Base-by-base conservation (phyloP, 2,888 invertebrate genomes). In the Leucophora obtusa region DNA sequence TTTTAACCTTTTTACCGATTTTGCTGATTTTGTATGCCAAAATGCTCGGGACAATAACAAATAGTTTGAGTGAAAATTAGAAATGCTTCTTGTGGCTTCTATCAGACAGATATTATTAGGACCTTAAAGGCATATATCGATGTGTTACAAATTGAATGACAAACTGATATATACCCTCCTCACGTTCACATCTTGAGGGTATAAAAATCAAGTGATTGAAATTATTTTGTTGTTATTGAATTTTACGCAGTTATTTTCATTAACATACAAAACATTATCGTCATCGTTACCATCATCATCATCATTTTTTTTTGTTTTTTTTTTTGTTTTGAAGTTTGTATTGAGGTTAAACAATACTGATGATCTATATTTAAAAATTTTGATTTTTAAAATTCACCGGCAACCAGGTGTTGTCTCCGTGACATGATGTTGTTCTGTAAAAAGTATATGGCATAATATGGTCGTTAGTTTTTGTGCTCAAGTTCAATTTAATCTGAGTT, bases 171-270 rank as follows among this genome's bases (percentile, higher is more conserved):
- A n/a, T n/a, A n/a, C n/a, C n/a, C n/a, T n/a, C n/a, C n/a, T n/a
- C n/a, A n/a, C n/a, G n/a, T n/a, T n/a, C n/a, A n/a, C n/a, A n/a
- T n/a, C n/a, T n/a, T n/a, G n/a, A n/a, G n/a, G n/a, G n/a, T n/a
- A 24, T 10, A 54, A 38, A 53, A 54, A 15, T 18, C 35, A 65
- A 70, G n/a, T 63, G 60, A 62, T 76, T 71, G 71, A 58, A 80
- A 72, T 75, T 75, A 75, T 68, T 56, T 43, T 53, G 47, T 47
- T 75, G 58, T 71, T 80, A 70, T 80, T 75, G 75, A 75, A 72
- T 68, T 74, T 74, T 74, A 63, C 58, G 50, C 53, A 11, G 68
- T 66, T 77, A 43, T 66, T 47, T 71, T 65, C 54, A 77, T 60
- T 71, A 53, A 3, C 24, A 33, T 35, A 28, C 43, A 59, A 14